These are phyloP conservation scores for Hirundo rustica DNA, from an alignment of 2,797 vertebrate genomes.

Conservation along the genomic window DNA sequence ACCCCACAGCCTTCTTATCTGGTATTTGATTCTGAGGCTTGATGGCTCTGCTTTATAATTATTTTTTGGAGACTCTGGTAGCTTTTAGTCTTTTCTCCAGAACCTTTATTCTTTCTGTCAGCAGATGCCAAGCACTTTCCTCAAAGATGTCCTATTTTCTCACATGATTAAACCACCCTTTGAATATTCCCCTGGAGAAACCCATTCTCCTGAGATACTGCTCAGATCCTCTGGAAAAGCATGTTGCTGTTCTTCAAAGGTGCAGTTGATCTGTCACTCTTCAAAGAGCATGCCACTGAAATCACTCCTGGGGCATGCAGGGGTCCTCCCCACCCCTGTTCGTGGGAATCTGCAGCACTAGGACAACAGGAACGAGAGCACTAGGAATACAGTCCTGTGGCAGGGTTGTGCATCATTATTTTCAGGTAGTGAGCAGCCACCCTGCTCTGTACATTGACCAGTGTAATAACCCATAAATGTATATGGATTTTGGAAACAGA, in stretches of 20 bases:
- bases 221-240: neutral
- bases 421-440: neutral
- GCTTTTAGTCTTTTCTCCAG: neutral
- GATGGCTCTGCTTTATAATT: neutral
- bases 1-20: neutral
- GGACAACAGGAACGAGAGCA: neutral
- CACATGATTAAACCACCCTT: neutral
- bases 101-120: neutral
- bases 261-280: neutral
- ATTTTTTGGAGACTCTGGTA: neutral
- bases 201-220: neutral
- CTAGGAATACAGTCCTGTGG: accelerated
- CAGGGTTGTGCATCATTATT: neutral
- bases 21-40: neutral
- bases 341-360: neutral
- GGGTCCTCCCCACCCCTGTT: neutral
- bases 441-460: neutral
- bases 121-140: neutral
- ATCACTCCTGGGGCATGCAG: neutral
- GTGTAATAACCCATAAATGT: neutral
- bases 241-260: neutral
- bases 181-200: neutral
- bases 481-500: neutral
- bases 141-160: neutral
- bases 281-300: neutral